phyloP scores from a whole-genome alignment of 2,888 invertebrate genomes.

The Tortrix viridana region DNA sequence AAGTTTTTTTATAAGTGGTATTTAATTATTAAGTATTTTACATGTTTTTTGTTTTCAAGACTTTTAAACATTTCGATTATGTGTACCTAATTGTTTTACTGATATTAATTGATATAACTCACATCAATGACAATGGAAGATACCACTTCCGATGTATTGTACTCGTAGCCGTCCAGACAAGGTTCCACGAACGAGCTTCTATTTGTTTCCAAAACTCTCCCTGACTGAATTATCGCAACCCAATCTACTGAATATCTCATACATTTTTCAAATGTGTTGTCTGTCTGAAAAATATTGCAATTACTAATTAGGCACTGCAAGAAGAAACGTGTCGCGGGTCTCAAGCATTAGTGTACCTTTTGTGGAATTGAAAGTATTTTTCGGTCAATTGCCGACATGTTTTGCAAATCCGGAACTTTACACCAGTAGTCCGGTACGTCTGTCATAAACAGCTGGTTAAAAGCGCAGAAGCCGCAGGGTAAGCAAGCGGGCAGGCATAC shows the following conservation, averaged over 20 bases:
- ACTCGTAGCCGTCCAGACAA: conserved; percentile 92
- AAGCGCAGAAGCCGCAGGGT: conserved; percentile 95
- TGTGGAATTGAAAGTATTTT: conserved; percentile 87
- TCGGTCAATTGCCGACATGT: conserved; percentile 83
- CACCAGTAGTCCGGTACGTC: conserved; percentile 95
- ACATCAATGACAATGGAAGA: conserved; percentile 95
- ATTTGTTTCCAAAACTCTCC: conserved; percentile 56
- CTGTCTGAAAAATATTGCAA: conserved; percentile 50
- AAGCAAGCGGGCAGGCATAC: conserved; percentile 95
- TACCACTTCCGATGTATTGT: conserved; percentile 86
- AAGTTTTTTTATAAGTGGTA: too few species aligned
- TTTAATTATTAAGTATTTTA: too few species aligned
- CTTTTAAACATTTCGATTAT: too few species aligned
- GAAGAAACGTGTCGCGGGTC: background rate
- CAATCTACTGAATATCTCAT: conserved; percentile 89
- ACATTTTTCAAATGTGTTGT: conserved; percentile 87
- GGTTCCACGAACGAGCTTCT: conserved; percentile 87
- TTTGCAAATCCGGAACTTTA: conserved; percentile 87
- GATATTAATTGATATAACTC: conserved; percentile 55
- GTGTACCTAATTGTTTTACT: too few species aligned
- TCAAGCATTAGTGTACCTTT: conserved; percentile 58
- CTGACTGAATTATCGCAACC: conserved; percentile 79
- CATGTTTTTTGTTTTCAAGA: too few species aligned
- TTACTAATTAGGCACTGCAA: background rate
- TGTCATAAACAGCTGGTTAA: conserved; percentile 96